Evolutionary conservation across 2,888 invertebrate genomes (phyloP).

Genomic region (Griposia aprilina): DNA sequence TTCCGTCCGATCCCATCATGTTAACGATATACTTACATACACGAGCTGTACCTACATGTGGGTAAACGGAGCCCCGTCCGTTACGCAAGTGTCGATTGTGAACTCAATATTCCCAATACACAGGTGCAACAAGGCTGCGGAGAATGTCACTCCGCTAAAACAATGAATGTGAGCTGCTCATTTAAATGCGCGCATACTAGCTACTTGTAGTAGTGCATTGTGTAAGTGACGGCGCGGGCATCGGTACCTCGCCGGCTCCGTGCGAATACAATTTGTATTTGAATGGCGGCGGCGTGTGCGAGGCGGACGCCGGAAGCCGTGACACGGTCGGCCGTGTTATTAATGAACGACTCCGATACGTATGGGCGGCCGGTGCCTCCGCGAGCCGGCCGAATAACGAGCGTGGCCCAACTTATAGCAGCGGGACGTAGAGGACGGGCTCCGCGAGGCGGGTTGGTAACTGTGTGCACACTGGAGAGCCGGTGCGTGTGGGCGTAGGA

Average conservation of each 20-base stretch:
- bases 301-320: conserved; percentile 85
- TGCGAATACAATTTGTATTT: conserved; percentile 86
- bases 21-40: conserved; percentile 75
- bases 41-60: conserved; percentile 72
- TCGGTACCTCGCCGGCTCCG: conserved; percentile 66
- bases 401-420: conserved; percentile 45
- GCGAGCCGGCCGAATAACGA: conserved; percentile 69
- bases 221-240: conserved; percentile 67
- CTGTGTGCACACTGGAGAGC: conserved; percentile 68
- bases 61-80: conserved; percentile 65
- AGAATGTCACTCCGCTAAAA: conserved; percentile 65
- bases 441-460: conserved; percentile 64
- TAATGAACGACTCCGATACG: conserved; percentile 83
- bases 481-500: conserved; percentile 83
- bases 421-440: conserved; percentile 48
- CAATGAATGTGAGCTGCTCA: conserved; percentile 67
- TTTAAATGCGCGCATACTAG: conserved; percentile 72
- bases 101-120: conserved; percentile 54
- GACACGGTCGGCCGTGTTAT: conserved; percentile 85
- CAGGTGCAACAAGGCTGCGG: conserved; percentile 59
- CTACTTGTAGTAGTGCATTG: conserved; percentile 74
- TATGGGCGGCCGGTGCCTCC: conserved; percentile 75
- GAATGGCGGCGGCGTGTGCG: conserved; percentile 75
- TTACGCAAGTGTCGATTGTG: conserved; percentile 66
- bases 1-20: conserved; percentile 79